Evolutionary conservation across 2,113 vertebrate species (phyloP).

Genomic region (Silurus asotus): DNA sequence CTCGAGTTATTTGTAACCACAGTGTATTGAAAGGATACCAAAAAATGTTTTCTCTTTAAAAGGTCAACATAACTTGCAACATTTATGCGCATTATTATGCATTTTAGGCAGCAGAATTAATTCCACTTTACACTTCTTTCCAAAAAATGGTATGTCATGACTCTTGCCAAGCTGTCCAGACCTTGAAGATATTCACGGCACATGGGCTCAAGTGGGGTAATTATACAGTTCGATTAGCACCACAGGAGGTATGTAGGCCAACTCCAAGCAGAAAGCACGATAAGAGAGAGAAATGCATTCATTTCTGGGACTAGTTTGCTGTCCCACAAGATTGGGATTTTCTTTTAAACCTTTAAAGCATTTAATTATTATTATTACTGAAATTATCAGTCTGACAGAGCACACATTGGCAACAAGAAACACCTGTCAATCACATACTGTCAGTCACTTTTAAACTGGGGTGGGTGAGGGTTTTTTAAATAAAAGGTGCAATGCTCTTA

Average conservation of each 20-base stretch:
- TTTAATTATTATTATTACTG: background rate
- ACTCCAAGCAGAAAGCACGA: constrained; percentile 43
- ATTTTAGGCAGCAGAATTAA: constrained; percentile 53
- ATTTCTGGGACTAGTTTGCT: background rate
- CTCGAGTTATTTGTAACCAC: background rate
- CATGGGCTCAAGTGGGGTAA: constrained; percentile 60
- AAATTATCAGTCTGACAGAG: background rate
- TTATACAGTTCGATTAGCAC: constrained; percentile 64
- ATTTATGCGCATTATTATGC: constrained; percentile 36
- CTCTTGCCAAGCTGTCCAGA: constrained; percentile 52
- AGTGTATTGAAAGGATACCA: background rate
- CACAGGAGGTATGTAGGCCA: constrained; percentile 64
- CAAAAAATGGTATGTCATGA: constrained; percentile 52
- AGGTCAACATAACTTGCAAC: background rate
- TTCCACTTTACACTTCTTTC: constrained; percentile 57
- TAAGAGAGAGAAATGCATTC: constrained; percentile 15
- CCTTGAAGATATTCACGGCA: constrained; percentile 53
- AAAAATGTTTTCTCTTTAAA: background rate
- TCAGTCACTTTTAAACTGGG: background rate
- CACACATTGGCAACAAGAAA: background rate
- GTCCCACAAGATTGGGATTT: background rate
- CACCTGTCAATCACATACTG: background rate
- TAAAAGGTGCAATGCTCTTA: background rate
- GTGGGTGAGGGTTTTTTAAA: background rate
- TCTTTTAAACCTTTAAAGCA: background rate